Evolutionary conservation across 1,140 invertebrate genomes (phyloP), one percentile per base, ranked within the genome.

Genomic region (Spodoptera frugiperda): DNA sequence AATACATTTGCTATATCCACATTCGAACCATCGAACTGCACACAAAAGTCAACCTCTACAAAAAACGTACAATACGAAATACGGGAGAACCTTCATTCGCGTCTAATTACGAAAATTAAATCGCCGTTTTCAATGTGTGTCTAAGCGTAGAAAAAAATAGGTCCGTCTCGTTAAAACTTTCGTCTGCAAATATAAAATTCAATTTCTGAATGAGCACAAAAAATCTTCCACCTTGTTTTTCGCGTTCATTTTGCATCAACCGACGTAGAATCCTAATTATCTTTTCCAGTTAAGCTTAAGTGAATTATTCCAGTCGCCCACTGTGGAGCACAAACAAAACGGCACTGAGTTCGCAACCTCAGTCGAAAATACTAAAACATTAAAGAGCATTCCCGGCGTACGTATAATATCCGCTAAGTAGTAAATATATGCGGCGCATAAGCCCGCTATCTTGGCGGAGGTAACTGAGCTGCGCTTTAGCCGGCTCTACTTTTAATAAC

Each of bases 211-310:
- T 90, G 92, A 94, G 92, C 89, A 83, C 86, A 89, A 94, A 93
- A 92, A 93, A 91, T 93, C 92, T 89, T 88, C 89, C 81, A 89
- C 86, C 87, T 87, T 90, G 88, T 91, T 93, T 93, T 93, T 93
- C 88, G 90, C 89, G 87, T 94, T 93, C 91, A 91, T 94, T 94
- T 93, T 92, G 91, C 92, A 94, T 94, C 89, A 93, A 91, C 90
- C 88, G 84, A 91, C 89, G 92, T 93, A 92, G 91, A 93, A 93
- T 94, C 92, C 92, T 92, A 94, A 94, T 94, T 94, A 94, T 94
- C 92, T 93, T 93, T 94, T 86, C 91, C 90, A 93, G 92, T 94
- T 93, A 93, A 94, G 90, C 92, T 93, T 94, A 93, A 94, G 91
- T 94, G 91, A 94, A 94, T 94, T 94, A 94, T 93, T 93, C 89